Evolutionary conservation across 2,888 invertebrate genomes (phyloP).

Genomic region (Chesias legatella): DNA sequence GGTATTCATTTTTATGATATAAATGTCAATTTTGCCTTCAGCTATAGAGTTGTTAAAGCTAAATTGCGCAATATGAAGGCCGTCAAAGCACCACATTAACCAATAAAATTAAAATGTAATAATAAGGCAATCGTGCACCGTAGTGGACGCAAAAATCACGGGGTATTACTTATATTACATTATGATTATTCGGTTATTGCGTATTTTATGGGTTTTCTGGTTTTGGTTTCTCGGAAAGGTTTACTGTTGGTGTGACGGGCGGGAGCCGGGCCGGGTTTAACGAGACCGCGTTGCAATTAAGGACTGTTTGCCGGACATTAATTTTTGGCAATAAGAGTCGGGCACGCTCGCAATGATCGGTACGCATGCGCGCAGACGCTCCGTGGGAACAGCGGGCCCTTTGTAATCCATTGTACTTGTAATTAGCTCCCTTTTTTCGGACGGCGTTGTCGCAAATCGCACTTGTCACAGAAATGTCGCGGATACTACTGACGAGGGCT

Average conservation of each 20-base stretch:
- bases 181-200: slow-evolving; percentile 64
- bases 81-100: slow-evolving; percentile 46
- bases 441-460: slow-evolving; percentile 53
- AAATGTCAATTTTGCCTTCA: slow-evolving; percentile 32
- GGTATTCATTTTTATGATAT: slow-evolving; percentile 27
- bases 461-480: slow-evolving; percentile 71
- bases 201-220: slow-evolving; percentile 59
- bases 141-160: slow-evolving; percentile 49
- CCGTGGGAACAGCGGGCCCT: slow-evolving; percentile 77
- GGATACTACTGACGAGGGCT: slow-evolving; percentile 48
- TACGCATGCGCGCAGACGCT: slow-evolving; percentile 66
- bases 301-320: slow-evolving; percentile 77
- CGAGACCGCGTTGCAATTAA: slow-evolving; percentile 72
- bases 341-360: slow-evolving; percentile 72
- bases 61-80: slow-evolving; percentile 42
- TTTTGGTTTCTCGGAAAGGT: slow-evolving; percentile 57
- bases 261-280: slow-evolving; percentile 50
- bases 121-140: slow-evolving; percentile 47
- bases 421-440: slow-evolving; percentile 70
- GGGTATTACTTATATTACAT: slow-evolving; percentile 59
- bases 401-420: slow-evolving; percentile 74
- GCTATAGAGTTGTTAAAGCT: slow-evolving; percentile 52
- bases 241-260: slow-evolving; percentile 53
- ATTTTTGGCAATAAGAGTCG: slow-evolving; percentile 80
- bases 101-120: slow-evolving; percentile 72